Conservation (phyloP, 2,113 vertebrate genomes). For the Vulpes vulpes region DNA sequence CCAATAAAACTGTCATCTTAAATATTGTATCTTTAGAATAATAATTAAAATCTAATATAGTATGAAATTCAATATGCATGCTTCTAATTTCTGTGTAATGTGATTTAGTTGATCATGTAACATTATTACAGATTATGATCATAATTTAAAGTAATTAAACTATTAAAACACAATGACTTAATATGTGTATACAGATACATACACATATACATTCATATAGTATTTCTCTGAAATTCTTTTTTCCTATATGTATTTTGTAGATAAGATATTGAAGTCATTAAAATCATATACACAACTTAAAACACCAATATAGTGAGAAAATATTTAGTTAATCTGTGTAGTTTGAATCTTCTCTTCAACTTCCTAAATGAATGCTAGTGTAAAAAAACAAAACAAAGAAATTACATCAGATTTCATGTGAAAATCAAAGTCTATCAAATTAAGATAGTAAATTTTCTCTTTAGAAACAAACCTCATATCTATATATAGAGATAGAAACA, state of each 20-base stretch:
- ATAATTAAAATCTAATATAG: slow-evolving; percentile 75
- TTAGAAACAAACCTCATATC: background rate
- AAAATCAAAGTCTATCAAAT: background rate
- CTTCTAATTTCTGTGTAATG: slow-evolving; percentile 68
- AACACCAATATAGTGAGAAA: background rate
- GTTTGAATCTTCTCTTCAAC: background rate
- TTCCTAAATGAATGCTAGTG: background rate
- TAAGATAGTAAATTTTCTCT: background rate
- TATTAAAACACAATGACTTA: background rate
- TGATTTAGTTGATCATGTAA: slow-evolving; percentile 63
- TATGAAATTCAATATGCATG: slow-evolving; percentile 52
- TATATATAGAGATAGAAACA: too few relatives aligned
- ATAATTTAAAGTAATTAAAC: slow-evolving; percentile 66
- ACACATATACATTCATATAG: background rate
- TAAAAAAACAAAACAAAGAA: background rate
- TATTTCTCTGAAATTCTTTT: slow-evolving; percentile 7
- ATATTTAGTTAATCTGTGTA: background rate
- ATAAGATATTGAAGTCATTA: background rate
- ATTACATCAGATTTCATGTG: background rate
- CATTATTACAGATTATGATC: slow-evolving; percentile 45
- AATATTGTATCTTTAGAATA: slow-evolving; percentile 52
- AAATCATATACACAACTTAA: background rate
- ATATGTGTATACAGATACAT: background rate
- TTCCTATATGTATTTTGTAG: background rate
- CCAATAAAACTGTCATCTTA: slow-evolving; percentile 74